phyloP scores from a whole-genome alignment of 2,888 invertebrate genomes.

The Dryadula phaetusa region DNA sequence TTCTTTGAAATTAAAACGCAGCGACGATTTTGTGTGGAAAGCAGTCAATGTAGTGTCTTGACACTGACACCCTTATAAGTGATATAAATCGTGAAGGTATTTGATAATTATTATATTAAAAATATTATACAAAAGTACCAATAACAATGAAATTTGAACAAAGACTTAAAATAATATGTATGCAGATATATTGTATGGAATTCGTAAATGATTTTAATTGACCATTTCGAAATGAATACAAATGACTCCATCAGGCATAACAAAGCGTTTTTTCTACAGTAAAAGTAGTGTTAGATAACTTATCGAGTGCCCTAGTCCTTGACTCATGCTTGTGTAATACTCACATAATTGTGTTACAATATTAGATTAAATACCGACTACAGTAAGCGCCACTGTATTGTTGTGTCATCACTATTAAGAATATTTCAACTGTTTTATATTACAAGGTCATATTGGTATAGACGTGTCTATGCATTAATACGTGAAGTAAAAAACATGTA shows the following conservation, averaged over 20 bases:
- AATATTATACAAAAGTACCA: neutral
- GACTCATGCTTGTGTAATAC: constrained; percentile 35
- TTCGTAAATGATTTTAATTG: neutral
- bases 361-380: constrained; percentile 39
- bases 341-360: constrained; percentile 43
- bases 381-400: constrained; percentile 5
- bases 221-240: neutral
- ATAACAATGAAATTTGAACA: neutral
- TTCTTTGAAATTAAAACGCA: too few relatives aligned
- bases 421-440: neutral
- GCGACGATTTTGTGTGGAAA: too few relatives aligned
- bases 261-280: constrained; percentile 10
- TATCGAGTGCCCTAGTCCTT: constrained; percentile 40
- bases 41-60: too few relatives aligned
- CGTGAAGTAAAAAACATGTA: too few relatives aligned
- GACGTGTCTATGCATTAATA: too few relatives aligned
- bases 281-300: constrained; percentile 39
- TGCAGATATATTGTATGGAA: neutral
- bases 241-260: neutral
- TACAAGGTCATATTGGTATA: too few relatives aligned
- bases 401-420: neutral
- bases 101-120: neutral
- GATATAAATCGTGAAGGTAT: too few relatives aligned
- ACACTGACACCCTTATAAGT: too few relatives aligned
- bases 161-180: neutral